phyloP scores from a whole-genome alignment of 1,140 invertebrate genomes.

The Lamellibrachia luymesi region DNA sequence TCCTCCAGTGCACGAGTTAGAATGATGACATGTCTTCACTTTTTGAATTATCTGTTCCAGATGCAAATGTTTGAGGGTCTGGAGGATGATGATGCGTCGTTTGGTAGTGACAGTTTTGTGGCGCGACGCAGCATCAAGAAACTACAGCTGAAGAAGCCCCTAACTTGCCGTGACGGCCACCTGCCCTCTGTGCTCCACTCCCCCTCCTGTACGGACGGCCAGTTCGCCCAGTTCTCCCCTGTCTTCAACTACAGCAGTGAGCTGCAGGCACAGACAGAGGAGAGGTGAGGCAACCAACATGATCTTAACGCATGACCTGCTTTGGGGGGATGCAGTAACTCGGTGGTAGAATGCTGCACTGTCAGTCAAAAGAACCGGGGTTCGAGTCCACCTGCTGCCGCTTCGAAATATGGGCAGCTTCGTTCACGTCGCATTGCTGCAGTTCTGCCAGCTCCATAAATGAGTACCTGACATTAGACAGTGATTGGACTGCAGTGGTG shows the following conservation, averaged over 20 bases:
- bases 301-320: too few species aligned
- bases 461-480: too few species aligned
- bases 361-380: too few species aligned
- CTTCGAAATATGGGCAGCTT: too few species aligned
- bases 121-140: conserved; percentile 63
- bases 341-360: too few species aligned
- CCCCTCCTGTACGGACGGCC: background rate
- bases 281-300: background rate
- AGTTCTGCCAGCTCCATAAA: too few species aligned
- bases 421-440: too few species aligned
- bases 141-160: conserved; percentile 44
- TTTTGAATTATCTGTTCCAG: conserved; percentile 36
- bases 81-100: conserved; percentile 58
- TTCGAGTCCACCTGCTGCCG: too few species aligned
- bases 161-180: background rate
- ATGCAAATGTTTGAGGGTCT: conserved; percentile 62
- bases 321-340: too few species aligned
- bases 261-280: background rate
- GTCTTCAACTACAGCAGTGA: background rate
- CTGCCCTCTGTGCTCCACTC: background rate
- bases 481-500: too few species aligned
- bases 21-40: too few species aligned
- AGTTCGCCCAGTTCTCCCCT: background rate
- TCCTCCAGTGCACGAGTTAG: background rate
- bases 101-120: conserved; percentile 57